These are phyloP conservation scores for Sarotherodon lohbergeri DNA, from an alignment of 2,113 vertebrate species.

Conservation along the genomic window DNA sequence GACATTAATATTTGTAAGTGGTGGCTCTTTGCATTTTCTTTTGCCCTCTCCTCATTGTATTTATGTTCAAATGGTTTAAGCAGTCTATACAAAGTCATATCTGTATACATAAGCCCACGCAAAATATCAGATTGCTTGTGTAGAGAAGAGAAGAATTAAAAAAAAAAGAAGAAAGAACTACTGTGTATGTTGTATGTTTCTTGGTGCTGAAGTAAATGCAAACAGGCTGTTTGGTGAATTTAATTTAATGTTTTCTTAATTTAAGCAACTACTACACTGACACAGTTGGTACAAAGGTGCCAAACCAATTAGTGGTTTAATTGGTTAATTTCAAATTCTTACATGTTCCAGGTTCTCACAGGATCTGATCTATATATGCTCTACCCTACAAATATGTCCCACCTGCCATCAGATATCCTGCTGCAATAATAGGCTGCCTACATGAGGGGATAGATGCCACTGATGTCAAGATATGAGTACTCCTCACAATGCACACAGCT, in stretches of 20 bases:
- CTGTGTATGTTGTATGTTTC: neutral
- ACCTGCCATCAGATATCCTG: neutral
- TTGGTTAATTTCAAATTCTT: neutral
- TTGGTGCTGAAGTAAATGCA: neutral
- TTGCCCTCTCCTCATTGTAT: neutral
- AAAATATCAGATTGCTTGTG: neutral
- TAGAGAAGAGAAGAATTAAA: neutral
- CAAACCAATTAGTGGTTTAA: neutral
- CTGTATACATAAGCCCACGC: neutral
- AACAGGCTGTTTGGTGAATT: neutral
- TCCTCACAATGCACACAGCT: neutral
- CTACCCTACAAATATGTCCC: neutral
- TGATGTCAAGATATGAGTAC: neutral
- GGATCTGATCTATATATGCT: neutral
- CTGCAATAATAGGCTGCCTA: neutral
- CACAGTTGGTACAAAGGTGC: neutral
- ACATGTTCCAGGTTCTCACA: neutral
- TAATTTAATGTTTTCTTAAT: neutral
- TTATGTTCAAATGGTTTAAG: neutral
- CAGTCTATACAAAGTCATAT: neutral
- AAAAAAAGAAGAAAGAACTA: accelerated
- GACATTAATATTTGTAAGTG: conserved; percentile 13
- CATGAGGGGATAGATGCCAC: neutral
- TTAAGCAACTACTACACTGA: neutral
- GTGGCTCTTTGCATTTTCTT: neutral